These are phyloP conservation scores for Heterotilapia buettikoferi DNA, from an alignment of 2,113 vertebrate genomes.

Conservation along the genomic window DNA sequence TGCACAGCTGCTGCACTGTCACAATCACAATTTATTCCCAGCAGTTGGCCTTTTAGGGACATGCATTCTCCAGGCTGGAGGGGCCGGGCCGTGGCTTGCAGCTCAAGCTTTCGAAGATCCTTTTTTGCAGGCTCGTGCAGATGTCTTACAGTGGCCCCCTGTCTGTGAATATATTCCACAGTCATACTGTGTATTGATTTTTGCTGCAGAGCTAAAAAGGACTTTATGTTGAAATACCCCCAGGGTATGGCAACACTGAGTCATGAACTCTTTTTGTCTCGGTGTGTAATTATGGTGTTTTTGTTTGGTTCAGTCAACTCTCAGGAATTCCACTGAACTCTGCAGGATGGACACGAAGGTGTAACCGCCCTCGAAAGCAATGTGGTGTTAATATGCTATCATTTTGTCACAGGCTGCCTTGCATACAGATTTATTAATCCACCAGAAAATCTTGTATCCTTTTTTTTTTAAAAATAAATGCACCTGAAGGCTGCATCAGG, in stretches of 20 bases:
- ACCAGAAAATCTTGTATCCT: neutral
- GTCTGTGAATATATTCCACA: neutral
- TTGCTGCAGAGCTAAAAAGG: neutral
- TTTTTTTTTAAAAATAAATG: neutral
- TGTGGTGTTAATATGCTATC: neutral
- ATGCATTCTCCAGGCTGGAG: slow-evolving; percentile 73
- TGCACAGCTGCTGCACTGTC: slow-evolving; percentile 77
- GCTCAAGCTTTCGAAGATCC: neutral
- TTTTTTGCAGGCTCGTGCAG: neutral
- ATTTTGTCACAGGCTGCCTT: neutral
- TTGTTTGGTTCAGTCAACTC: neutral
- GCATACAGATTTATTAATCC: neutral
- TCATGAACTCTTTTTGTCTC: neutral
- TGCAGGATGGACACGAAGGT: neutral
- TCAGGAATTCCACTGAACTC: neutral
- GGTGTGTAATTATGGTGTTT: neutral
- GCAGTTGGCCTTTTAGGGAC: slow-evolving; percentile 74
- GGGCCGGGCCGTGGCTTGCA: slow-evolving; percentile 15
- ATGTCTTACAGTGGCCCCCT: neutral
- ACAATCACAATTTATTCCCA: slow-evolving; percentile 78
- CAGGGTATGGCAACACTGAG: neutral
- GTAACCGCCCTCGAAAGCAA: neutral
- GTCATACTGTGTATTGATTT: neutral
- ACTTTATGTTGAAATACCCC: neutral
- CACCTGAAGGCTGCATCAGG: neutral